Evolutionary conservation across 2,888 invertebrate species (phyloP), one percentile per base, ranked within the genome.

Genomic region (Sminthurides aquaticus): DNA sequence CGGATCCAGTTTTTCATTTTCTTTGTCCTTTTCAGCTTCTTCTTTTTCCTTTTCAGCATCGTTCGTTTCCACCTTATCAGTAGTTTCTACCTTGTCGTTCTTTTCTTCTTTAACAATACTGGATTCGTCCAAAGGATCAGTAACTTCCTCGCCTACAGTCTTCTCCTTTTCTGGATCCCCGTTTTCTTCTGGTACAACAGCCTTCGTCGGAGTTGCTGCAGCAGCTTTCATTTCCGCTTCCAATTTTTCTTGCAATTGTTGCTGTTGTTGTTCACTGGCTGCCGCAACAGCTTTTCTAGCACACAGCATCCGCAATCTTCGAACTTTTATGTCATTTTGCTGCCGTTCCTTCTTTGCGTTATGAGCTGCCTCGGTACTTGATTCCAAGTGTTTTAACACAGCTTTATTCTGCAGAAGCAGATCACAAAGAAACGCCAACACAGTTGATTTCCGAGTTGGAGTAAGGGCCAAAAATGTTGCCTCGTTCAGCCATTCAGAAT

Each of bases 391-490:
- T 49, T 70, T 71, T 8, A 73, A 49, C 15, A 73, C 73, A 15
- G 73, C 73, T 80, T 94, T 93, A 79, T 94, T 95, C 80, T 93
- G 91, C 55, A 97, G 83, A 74, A 98, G 82, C 79, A 98, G 96
- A 79, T 97, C 92, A 81, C 96, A 96, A 27, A 97, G 83, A 81
- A 90, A 94, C 1, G 91, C 90, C 57, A 97, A 80, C 76, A 96
- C 90, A 70, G 89, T 86, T 0, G 93, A 88, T 78, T 97, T 97
- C 72, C 87, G 86, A 0, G 90, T 89, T 1, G 94, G 86, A 77
- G 86, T 88, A 2, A 97, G 81, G 0, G 93, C 87, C 65, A 92
- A 84, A 81, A 92, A 94, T 0, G 95, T 91, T 71, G 87, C 88
- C 78, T 88, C 87, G 65, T 87, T 86, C 18, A 96, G 82, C 74